Evolutionary conservation across 2,888 invertebrate genomes (phyloP).

Genomic region (Drosophila falleni): DNA sequence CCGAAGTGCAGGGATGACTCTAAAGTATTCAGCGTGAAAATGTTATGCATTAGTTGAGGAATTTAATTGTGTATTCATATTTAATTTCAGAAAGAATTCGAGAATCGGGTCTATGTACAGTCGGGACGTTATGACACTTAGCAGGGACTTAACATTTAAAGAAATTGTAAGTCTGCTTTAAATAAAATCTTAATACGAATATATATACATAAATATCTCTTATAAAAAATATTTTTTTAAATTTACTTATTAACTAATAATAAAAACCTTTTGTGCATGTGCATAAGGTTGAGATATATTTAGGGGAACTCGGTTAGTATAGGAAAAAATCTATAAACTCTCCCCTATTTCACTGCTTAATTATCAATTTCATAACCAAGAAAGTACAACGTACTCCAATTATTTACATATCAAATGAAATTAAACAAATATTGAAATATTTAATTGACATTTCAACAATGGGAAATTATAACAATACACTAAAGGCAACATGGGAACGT

Average conservation of each 20-base stretch:
- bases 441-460: conserved; percentile 60
- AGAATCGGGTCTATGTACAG: conserved; percentile 6
- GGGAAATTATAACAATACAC: conserved; percentile 38
- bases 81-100: background rate
- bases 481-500: background rate
- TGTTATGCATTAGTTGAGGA: conserved; percentile 29
- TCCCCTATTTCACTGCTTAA: background rate
- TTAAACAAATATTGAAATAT: conserved; percentile 56
- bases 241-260: background rate
- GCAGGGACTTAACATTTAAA: background rate
- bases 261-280: background rate
- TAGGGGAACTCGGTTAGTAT: background rate
- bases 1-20: conserved; percentile 89
- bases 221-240: too few relatives aligned
- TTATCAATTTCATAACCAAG: background rate
- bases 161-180: background rate
- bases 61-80: background rate
- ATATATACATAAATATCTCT: too few relatives aligned
- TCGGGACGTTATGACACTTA: background rate
- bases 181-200: too few relatives aligned
- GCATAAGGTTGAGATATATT: background rate
- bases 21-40: conserved; percentile 30
- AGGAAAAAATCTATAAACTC: background rate
- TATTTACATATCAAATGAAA: conserved; percentile 50
- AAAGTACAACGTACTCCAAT: background rate